Evolutionary conservation across 2,113 vertebrate genomes (phyloP).

Genomic region (Rousettus leschenaultii): DNA sequence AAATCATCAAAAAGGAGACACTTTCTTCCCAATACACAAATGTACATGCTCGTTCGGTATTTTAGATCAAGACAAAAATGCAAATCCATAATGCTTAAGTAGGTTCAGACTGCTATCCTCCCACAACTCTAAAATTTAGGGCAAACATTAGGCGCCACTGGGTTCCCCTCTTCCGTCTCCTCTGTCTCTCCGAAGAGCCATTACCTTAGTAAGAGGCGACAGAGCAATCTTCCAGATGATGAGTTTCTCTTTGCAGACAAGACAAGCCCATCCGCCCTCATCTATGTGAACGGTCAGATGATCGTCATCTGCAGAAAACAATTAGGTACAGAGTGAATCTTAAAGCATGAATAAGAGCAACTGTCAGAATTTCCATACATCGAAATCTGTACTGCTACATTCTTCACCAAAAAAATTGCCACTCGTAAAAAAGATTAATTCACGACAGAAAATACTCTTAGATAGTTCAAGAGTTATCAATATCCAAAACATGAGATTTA

Average conservation of each 20-base stretch:
- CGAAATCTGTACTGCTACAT: not conserved
- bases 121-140: not conserved
- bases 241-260: constrained; percentile 91
- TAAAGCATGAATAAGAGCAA: not conserved
- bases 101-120: not conserved
- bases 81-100: not conserved
- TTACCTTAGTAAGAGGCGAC: constrained; percentile 93
- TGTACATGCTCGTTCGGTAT: not conserved
- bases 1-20: not conserved
- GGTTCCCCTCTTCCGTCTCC: not conserved
- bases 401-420: not conserved
- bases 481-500: not conserved
- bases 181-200: not conserved
- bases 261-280: constrained; percentile 95
- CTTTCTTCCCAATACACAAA: not conserved
- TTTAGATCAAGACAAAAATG: not conserved
- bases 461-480: not conserved
- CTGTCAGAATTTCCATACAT: not conserved
- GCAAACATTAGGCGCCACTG: not conserved
- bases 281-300: constrained; percentile 90
- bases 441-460: not conserved
- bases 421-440: not conserved
- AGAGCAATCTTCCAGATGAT: constrained; percentile 96
- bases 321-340: not conserved
- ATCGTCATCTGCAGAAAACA: constrained; percentile 84